Evolutionary conservation across 1,140 invertebrate genomes (phyloP).

Genomic region (Gerris buenoi): DNA sequence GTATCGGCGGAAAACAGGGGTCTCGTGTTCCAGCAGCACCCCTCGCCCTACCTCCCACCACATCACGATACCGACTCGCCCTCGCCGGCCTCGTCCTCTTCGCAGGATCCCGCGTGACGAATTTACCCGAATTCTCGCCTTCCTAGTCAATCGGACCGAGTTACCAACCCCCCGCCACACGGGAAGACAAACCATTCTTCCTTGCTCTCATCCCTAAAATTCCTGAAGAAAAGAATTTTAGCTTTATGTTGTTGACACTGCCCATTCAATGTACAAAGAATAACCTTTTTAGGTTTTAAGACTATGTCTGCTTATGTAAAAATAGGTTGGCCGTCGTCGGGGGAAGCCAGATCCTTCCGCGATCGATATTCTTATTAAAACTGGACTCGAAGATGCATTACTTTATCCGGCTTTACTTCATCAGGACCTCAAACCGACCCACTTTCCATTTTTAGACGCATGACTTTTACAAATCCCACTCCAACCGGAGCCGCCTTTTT

Average conservation of each 20-base stretch:
- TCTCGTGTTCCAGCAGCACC: neutral
- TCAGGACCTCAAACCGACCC: neutral
- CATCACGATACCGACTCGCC: neutral
- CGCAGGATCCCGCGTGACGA: neutral
- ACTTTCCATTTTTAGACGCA: neutral
- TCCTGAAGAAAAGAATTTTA: neutral
- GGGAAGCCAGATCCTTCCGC: too few species aligned
- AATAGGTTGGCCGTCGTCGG: too few species aligned
- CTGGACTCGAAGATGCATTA: neutral
- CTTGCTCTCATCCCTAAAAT: neutral
- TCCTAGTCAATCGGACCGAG: neutral
- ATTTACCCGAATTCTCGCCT: neutral
- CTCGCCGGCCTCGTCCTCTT: neutral
- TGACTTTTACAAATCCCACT: neutral
- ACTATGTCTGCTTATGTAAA: neutral
- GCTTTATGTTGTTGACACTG: neutral
- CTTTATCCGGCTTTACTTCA: neutral
- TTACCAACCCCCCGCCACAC: neutral
- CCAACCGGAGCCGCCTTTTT: neutral
- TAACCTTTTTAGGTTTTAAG: neutral
- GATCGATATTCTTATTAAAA: neutral
- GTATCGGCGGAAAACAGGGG: slow-evolving; percentile 31
- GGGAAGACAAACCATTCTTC: neutral
- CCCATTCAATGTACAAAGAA: neutral
- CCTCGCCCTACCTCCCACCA: neutral